Conservation (phyloP, 2,113 vertebrate genomes). For the Zootoca vivipara region DNA sequence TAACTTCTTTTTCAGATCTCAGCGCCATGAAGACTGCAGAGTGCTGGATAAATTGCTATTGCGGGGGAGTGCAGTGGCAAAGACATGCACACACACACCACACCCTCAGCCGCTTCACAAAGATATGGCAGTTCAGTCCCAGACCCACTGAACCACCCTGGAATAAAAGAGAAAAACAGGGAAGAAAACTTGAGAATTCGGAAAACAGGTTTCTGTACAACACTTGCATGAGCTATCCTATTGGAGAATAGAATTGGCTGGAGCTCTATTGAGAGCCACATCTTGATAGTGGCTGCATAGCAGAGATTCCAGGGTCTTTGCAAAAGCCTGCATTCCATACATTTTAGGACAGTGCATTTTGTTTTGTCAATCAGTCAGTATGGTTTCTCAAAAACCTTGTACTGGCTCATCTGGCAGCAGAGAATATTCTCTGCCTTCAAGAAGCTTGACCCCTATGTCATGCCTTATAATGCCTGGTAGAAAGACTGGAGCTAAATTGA, state of each 20-base stretch:
- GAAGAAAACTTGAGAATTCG: not conserved
- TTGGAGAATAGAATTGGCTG: not conserved
- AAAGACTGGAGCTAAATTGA: slow-evolving; percentile 1
- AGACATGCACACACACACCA: no score
- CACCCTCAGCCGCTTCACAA: no score
- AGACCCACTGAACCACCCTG: not conserved
- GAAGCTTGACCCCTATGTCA: not conserved
- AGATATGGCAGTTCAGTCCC: not conserved
- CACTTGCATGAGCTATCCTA: not conserved
- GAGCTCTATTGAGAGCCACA: not conserved
- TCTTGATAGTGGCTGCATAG: not conserved
- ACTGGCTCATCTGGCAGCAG: not conserved
- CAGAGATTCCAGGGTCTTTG: not conserved
- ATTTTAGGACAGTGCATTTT: not conserved
- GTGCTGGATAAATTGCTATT: not conserved
- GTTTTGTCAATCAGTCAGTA: not conserved
- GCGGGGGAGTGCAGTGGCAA: no score
- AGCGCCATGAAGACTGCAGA: not conserved
- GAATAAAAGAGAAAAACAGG: not conserved
- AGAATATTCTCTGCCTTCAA: slow-evolving; percentile 10
- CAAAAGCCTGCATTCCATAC: not conserved
- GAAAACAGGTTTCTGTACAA: not conserved
- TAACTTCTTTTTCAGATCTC: no score
- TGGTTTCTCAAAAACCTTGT: not conserved
- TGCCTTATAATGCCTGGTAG: slow-evolving; percentile 1